Evolutionary conservation across 2,888 invertebrate genomes (phyloP).

Genomic region (Protophormia terraenovae): DNA sequence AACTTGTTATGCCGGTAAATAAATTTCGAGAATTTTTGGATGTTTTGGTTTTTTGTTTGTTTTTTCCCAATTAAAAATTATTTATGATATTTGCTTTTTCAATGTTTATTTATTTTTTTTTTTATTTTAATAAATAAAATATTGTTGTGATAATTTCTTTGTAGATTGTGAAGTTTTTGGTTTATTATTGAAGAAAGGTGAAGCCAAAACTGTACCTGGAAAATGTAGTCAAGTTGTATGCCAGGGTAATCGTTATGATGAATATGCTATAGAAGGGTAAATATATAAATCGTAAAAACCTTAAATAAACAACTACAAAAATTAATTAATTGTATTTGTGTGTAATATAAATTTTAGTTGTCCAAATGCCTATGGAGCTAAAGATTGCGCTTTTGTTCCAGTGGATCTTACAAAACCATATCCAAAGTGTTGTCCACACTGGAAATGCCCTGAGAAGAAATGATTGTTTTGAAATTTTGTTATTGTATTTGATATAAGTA

Average conservation of each 20-base stretch:
- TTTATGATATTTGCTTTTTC: background rate
- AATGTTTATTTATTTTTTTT: constrained; percentile 2
- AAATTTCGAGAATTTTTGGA: constrained; percentile 17
- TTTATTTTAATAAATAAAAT: background rate
- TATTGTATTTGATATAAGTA: background rate
- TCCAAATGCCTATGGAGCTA: constrained; percentile 69
- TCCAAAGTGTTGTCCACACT: constrained; percentile 70
- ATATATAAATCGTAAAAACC: background rate
- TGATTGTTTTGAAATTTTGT: background rate
- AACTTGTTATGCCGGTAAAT: constrained; percentile 62
- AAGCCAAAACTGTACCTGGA: constrained; percentile 69
- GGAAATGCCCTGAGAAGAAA: constrained; percentile 61
- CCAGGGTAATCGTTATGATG: constrained; percentile 69
- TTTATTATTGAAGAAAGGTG: constrained; percentile 67
- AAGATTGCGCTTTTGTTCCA: constrained; percentile 68
- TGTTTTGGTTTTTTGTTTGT: background rate
- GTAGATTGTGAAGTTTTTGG: constrained; percentile 69
- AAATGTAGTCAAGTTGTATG: constrained; percentile 70
- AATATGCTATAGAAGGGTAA: constrained; percentile 66
- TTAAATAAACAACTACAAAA: background rate
- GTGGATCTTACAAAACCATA: constrained; percentile 67
- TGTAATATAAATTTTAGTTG: constrained; percentile 53
- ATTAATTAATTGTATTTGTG: background rate
- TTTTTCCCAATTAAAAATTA: constrained; percentile 4
- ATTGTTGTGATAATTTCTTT: background rate